Percentiles rank a stretch among this genome's conserved stretches.
These are phyloP conservation scores for Mus minutoides DNA, from an alignment of 2,797 vertebrate genomes.

Conservation along the genomic window DNA sequence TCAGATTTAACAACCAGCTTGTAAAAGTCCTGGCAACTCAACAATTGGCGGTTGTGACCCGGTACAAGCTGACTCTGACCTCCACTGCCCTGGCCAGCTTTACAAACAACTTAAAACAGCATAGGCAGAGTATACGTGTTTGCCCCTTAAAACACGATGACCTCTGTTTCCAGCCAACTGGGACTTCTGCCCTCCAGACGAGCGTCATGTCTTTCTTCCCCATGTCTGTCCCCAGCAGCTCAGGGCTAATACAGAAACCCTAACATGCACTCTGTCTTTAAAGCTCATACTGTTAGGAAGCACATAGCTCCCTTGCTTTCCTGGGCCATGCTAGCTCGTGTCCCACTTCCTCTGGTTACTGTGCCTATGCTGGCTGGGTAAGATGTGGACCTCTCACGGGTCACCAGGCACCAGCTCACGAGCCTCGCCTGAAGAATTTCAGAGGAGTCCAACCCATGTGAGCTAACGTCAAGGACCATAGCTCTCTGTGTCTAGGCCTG, in stretches of 20 bases:
- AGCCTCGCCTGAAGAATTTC: background rate
- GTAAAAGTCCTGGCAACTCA: conserved; percentile 55
- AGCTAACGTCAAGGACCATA: background rate
- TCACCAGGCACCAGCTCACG: background rate
- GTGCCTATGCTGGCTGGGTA: background rate
- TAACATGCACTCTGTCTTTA: background rate
- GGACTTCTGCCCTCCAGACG: background rate
- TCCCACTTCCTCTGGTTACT: background rate
- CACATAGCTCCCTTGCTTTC: background rate
- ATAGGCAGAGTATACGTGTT: background rate
- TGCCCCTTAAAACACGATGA: background rate
- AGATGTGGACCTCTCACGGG: background rate
- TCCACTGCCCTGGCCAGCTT: background rate
- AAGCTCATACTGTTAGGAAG: background rate
- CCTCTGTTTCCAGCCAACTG: background rate
- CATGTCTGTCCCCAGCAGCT: background rate
- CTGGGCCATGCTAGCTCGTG: background rate
- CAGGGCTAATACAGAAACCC: background rate
- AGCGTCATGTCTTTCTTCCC: background rate
- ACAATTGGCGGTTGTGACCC: conserved; percentile 16
- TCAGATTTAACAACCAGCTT: conserved; percentile 42
- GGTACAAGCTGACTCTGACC: background rate
- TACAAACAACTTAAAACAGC: background rate
- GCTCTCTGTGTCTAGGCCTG: background rate
- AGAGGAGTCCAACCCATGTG: background rate